These are phyloP conservation scores for Ormia ochracea DNA, from an alignment of 2,888 invertebrate genomes.

Conservation along the genomic window DNA sequence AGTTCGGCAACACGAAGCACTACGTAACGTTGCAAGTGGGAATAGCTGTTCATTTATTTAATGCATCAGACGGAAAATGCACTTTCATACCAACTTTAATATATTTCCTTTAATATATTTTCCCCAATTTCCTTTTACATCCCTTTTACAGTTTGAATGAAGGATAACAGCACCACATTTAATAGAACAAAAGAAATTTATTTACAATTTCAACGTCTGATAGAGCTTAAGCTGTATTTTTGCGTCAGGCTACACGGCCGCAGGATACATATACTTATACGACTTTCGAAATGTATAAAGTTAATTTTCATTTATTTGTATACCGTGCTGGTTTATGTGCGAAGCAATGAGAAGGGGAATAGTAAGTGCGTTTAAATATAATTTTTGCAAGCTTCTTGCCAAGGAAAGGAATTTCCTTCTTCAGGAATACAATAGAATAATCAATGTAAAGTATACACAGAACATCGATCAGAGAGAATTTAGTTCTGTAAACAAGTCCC, in stretches of 20 bases:
- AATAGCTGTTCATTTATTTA: neutral
- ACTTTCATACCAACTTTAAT: neutral
- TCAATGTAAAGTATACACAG: no score
- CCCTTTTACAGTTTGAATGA: neutral
- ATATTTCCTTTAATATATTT: no score
- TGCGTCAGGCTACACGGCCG: neutral
- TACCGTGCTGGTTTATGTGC: no score
- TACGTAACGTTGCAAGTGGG: neutral
- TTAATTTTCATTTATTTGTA: neutral
- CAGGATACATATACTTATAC: conserved; percentile 15
- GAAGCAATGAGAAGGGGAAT: neutral
- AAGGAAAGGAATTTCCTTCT: neutral
- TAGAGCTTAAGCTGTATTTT: conserved; percentile 9
- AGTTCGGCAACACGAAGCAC: neutral
- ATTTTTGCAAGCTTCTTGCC: neutral
- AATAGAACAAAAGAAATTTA: conserved; percentile 15
- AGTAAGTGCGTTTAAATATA: no score
- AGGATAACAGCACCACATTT: neutral
- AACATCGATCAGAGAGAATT: no score
- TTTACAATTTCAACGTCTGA: conserved; percentile 10
- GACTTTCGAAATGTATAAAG: neutral
- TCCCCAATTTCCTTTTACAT: neutral
- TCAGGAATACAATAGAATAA: neutral
- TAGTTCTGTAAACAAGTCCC: no score
- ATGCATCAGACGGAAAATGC: neutral